A percentile compares a stretch with the other conserved stretches of the same genome.
These are phyloP conservation scores for Cylindroiulus punctatus DNA, from an alignment of 2,888 invertebrate genomes.

Conservation along the genomic window DNA sequence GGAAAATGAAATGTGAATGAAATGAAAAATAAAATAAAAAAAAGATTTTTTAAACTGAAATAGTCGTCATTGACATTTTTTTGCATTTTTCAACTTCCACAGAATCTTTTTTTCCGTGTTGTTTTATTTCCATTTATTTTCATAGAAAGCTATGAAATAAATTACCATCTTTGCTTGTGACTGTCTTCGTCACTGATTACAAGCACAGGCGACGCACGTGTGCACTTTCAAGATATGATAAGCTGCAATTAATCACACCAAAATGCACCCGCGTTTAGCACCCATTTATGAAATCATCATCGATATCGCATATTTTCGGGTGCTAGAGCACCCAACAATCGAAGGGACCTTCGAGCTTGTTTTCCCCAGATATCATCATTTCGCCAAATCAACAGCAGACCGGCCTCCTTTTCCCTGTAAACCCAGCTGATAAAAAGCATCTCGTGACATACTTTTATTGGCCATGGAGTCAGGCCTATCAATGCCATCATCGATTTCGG, in stretches of 20 bases:
- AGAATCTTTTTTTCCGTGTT: too few relatives aligned
- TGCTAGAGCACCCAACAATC: not conserved
- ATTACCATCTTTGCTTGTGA: not conserved
- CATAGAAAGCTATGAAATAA: too few relatives aligned
- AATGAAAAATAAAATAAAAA: too few relatives aligned
- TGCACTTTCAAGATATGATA: not conserved
- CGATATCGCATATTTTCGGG: conserved; percentile 24
- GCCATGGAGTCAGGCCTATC: not conserved
- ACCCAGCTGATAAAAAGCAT: not conserved
- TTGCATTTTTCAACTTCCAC: too few relatives aligned
- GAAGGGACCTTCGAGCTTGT: not conserved
- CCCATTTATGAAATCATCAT: not conserved
- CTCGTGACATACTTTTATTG: conserved; percentile 10
- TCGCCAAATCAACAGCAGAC: not conserved
- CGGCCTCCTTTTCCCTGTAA: not conserved
- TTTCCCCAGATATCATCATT: not conserved
- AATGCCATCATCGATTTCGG: conserved; percentile 13
- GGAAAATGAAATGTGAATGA: too few relatives aligned
- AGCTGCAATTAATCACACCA: not conserved
- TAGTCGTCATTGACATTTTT: too few relatives aligned
- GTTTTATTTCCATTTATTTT: too few relatives aligned
- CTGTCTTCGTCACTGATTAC: not conserved
- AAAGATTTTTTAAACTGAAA: too few relatives aligned
- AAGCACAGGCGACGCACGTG: not conserved
- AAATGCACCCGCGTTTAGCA: not conserved